These are phyloP conservation scores for Cheilosia grossa DNA, from an alignment of 2,888 invertebrate species.

Conservation along the genomic window DNA sequence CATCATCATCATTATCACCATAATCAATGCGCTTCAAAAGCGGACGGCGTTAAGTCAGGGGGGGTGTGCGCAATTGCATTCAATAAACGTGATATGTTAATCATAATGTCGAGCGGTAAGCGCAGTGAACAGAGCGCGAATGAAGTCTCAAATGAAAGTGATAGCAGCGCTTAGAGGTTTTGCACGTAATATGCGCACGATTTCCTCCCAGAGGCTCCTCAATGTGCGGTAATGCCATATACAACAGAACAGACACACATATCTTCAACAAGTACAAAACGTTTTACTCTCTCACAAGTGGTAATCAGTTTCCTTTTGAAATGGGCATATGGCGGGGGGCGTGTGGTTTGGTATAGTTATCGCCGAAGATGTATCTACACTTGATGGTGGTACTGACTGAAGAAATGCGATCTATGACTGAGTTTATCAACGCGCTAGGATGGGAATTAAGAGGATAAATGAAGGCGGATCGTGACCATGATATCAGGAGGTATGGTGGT, in stretches of 20 bases:
- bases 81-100: conserved; percentile 82
- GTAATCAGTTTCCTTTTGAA: conserved; percentile 40
- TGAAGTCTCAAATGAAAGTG: conserved; percentile 67
- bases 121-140: conserved; percentile 29
- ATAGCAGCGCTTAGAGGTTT: conserved; percentile 56
- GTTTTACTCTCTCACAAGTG: conserved; percentile 53
- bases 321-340: background rate
- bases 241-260: conserved; percentile 13
- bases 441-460: too few species aligned
- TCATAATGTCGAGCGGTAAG: conserved; percentile 79
- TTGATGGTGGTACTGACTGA: conserved; percentile 9
- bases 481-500: too few species aligned
- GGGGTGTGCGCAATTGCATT: conserved; percentile 56
- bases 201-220: conserved; percentile 11
- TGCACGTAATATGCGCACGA: conserved; percentile 68
- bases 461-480: too few species aligned
- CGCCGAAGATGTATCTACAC: conserved; percentile 7
- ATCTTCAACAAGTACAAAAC: conserved; percentile 47
- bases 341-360: conserved; percentile 10
- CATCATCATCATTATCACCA: conserved; percentile 34
- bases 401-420: background rate
- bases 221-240: background rate
- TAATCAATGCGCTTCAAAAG: background rate
- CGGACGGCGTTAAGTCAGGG: background rate
- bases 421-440: background rate